phyloP scores from a whole-genome alignment of 2,113 vertebrate species.

The Piaya cayana region DNA sequence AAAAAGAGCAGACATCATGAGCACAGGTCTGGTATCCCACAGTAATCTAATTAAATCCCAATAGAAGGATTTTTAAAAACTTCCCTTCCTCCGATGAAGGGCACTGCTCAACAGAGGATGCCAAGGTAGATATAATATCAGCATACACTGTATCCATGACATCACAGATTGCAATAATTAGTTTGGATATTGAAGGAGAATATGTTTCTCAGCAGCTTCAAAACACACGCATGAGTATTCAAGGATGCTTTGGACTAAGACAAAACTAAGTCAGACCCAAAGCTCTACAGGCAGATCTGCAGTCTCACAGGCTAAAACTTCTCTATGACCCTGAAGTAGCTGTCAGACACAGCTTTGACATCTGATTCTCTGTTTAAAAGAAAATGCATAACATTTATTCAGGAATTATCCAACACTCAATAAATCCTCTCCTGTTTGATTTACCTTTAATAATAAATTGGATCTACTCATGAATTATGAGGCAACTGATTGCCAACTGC shows the following conservation, averaged over 20 bases:
- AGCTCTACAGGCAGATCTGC: not conserved
- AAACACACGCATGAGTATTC: not conserved
- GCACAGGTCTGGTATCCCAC: not conserved
- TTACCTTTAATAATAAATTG: not conserved
- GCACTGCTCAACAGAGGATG: not conserved
- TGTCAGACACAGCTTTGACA: not conserved
- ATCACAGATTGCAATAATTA: not conserved
- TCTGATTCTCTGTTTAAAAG: not conserved
- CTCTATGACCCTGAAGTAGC: not conserved
- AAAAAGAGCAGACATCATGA: not conserved
- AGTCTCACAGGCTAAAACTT: not conserved
- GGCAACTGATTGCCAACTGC: not conserved
- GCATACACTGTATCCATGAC: not conserved
- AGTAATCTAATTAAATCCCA: not conserved
- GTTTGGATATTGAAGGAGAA: not conserved
- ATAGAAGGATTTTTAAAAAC: rapidly evolving
- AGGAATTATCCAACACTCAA: not conserved
- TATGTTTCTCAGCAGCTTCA: not conserved
- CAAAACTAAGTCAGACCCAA: not conserved
- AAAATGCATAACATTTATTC: not conserved
- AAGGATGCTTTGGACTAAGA: not conserved
- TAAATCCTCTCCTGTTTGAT: not conserved
- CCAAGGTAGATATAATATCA: not conserved
- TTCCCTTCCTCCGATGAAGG: not conserved
- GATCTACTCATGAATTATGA: not conserved